Evolutionary conservation across 2,113 vertebrate genomes (phyloP), one percentile per base, ranked within the genome.

Genomic region (Benitochromis conjunctus): DNA sequence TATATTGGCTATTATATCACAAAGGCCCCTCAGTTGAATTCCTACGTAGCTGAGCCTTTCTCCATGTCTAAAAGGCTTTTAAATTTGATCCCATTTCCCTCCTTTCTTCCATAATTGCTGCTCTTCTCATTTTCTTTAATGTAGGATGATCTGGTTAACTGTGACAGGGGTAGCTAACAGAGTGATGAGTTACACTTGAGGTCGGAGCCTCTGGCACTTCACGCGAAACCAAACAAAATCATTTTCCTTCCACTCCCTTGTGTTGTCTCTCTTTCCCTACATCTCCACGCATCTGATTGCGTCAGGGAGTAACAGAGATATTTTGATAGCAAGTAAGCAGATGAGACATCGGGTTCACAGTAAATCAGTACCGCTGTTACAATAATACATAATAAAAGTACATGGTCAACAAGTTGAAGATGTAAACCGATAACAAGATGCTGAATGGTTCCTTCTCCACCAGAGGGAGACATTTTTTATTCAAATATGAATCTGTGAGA

Each of bases 101-200:
- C 79, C 88, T 88, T 87, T 88, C 82, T 88, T 48, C 79, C 29
- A 76, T 93, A 95, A 96, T 94, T 93, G 92, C 82, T 62, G 87
- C 88, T 90, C 83, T 93, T 84, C 92, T 94, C 91, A 88, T 95
- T 95, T 95, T 92, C 88, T 89, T 89, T 94, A 92, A 92, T 90
- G 92, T 90, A 79, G 86, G 89, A 87, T 93, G 92, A 95, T 95
- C 94, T 82, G 81, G 90, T 95, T 94, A 95, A 86, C 83, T 90
- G 90, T 93, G 95, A 93, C 94, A 81, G 91, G 71, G 69, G 80
- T 66, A 83, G 89, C 82, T 89, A 83, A 92, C 84, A 41, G 31
- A 79, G 54, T 90, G 74, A 91, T 90, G 91, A 93, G 86, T 88
- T 88, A 85, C 83, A 87, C 86, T 86, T 85, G 3, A 82, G 84